A percentile compares a stretch with the other conserved stretches of the same genome.
These are phyloP conservation scores for Lasioglossum leucozonium DNA, from an alignment of 2,888 invertebrate genomes.

Conservation along the genomic window DNA sequence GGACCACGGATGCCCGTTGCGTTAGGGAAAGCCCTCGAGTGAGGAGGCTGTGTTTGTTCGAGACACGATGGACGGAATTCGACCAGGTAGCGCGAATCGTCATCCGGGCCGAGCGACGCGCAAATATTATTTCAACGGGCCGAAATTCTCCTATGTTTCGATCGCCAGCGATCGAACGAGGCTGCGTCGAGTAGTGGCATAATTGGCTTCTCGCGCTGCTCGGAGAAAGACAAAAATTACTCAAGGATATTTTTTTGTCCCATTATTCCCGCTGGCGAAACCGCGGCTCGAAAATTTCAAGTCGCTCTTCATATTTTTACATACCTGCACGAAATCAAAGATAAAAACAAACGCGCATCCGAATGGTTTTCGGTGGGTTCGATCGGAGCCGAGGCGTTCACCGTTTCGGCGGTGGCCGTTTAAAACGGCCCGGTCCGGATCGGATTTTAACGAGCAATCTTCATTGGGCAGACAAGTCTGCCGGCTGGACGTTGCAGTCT, in stretches of 20 bases:
- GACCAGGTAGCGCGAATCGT: constrained; percentile 46
- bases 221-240: not conserved
- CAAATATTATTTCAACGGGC: constrained; percentile 57
- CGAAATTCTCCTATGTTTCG: constrained; percentile 42
- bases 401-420: constrained; percentile 43
- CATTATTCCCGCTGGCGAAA: not conserved
- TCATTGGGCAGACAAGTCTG: constrained; percentile 74
- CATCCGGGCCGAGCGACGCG: constrained; percentile 38
- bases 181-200: not conserved
- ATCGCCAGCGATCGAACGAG: constrained; percentile 29
- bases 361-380: not conserved
- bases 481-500: constrained; percentile 71
- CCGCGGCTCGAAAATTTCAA: not conserved
- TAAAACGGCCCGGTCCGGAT: constrained; percentile 38
- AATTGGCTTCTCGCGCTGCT: constrained; percentile 5
- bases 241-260: not conserved
- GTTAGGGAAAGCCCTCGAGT: constrained; percentile 38
- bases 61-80: constrained; percentile 52
- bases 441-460: constrained; percentile 70
- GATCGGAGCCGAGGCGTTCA: not conserved
- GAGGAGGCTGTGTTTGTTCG: constrained; percentile 49
- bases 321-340: not conserved
- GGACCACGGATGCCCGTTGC: constrained; percentile 25
- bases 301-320: not conserved
- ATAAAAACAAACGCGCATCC: too few species aligned